These are phyloP conservation scores for Eleginops maclovinus DNA, from an alignment of 2,113 vertebrate species.

Conservation along the genomic window DNA sequence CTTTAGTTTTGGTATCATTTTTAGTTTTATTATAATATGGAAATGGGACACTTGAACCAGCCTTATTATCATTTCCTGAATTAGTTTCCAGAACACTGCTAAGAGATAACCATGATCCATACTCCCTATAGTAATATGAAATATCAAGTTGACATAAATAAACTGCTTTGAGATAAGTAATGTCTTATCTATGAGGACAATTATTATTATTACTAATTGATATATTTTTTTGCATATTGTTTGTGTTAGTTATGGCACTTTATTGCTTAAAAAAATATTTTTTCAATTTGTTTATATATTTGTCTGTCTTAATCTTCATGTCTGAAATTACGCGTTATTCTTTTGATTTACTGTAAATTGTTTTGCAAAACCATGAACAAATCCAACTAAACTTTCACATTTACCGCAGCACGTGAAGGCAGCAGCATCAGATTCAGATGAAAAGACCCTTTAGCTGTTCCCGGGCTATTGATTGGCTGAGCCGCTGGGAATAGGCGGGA, in stretches of 20 bases:
- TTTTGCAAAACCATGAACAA: background rate
- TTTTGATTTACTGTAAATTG: background rate
- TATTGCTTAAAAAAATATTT: background rate
- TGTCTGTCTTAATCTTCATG: background rate
- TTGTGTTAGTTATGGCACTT: background rate
- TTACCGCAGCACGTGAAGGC: constrained; percentile 43
- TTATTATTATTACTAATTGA: background rate
- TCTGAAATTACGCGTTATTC: background rate
- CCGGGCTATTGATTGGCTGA: constrained; percentile 63
- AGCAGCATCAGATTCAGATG: constrained; percentile 48
- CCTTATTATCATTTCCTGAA: no score
- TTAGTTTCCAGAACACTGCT: background rate
- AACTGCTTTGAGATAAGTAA: background rate
- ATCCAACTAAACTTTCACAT: background rate
- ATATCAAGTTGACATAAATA: no score
- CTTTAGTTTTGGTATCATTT: no score
- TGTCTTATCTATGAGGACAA: background rate
- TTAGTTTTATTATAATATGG: background rate
- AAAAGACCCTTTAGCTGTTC: constrained; percentile 11
- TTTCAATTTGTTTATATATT: background rate
- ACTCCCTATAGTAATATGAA: background rate
- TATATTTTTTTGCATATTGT: background rate
- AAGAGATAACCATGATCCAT: background rate
- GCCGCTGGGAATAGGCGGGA: constrained; percentile 47
- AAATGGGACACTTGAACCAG: background rate